Base-by-base conservation (phyloP, 2,888 invertebrate genomes). In the Sialis fuliginosa region DNA sequence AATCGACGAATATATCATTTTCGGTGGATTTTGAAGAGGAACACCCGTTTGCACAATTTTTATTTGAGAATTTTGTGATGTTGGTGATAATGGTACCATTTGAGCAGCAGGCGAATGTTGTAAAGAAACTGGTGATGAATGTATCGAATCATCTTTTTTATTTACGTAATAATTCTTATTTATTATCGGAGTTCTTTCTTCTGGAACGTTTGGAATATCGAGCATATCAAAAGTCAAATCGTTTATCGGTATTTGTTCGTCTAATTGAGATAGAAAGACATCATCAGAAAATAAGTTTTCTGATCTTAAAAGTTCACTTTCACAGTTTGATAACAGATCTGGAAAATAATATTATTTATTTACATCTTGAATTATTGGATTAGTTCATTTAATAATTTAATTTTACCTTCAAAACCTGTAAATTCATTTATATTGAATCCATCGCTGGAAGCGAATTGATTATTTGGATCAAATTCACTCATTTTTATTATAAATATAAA, bases 321-420 rank as follows among this genome's bases (percentile, higher is more conserved):
- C 80, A 58, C 77, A 81, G 51, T 77, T 75, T 53, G 72, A 72
- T 32, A 81, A 63, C 44, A 80, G 69, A 63, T 80, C 80, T 80
- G 63, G 46, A 70, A 70, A 51, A 46, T 39, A 49, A 40, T 51
- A 33, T 42, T 47, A 49, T 39, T 44, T 44, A 48, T 39, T 48
- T 39, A 46, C 31, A 13, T 13, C 12, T 34, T 41, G 13, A 12
- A 46, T 32, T 48, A 39, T 30, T 39, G 33, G 42, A 42, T 5
- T 42, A 42, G 35, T 47, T 34, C 42, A 42, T 42, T 47, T 44
- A 48, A 46, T 8, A 48, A 22, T 22, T 41, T 45, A 45, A 50
- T 60, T 64, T 65, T 69, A 79, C 81, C 81, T 65, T 81, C 80
- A 53, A 81, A 72, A 59, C 77, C 80, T 54, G 73, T 70, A 42